Evolutionary conservation across 2,888 invertebrate genomes (phyloP).

Genomic region (Plusia festucae): DNA sequence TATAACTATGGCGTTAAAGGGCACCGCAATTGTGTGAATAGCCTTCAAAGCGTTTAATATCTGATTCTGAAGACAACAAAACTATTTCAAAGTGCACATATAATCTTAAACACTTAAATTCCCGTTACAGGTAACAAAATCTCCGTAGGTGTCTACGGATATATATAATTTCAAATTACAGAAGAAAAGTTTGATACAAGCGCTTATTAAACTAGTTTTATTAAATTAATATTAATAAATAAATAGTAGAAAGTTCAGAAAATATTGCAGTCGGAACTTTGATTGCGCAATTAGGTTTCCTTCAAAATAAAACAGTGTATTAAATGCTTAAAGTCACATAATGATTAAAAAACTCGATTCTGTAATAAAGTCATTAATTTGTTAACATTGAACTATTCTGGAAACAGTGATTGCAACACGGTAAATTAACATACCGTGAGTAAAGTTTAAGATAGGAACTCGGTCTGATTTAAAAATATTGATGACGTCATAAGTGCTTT

Average conservation of each 20-base stretch:
- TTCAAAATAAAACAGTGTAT: too few species aligned
- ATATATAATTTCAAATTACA: background rate
- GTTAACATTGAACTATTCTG: slow-evolving; percentile 4
- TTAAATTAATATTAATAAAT: too few species aligned
- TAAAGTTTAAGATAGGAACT: background rate
- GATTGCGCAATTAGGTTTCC: too few species aligned
- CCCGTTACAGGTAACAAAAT: background rate
- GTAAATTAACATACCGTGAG: background rate
- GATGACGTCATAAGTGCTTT: background rate
- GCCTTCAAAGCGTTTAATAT: background rate
- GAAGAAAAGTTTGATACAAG: background rate
- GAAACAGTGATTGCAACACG: slow-evolving; percentile 1
- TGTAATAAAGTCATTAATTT: background rate
- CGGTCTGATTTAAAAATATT: background rate
- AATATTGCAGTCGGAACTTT: too few species aligned
- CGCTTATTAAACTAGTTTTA: too few species aligned
- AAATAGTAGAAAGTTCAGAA: too few species aligned
- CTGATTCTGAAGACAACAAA: background rate
- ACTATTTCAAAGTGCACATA: background rate
- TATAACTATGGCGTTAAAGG: too few species aligned
- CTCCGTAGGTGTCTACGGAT: background rate
- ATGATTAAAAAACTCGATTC: background rate
- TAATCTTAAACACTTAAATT: background rate
- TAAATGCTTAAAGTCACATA: background rate
- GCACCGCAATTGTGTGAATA: too few species aligned